Evolutionary conservation across 2,888 invertebrate genomes (phyloP).

Genomic region (Andrena chrysosceles): DNA sequence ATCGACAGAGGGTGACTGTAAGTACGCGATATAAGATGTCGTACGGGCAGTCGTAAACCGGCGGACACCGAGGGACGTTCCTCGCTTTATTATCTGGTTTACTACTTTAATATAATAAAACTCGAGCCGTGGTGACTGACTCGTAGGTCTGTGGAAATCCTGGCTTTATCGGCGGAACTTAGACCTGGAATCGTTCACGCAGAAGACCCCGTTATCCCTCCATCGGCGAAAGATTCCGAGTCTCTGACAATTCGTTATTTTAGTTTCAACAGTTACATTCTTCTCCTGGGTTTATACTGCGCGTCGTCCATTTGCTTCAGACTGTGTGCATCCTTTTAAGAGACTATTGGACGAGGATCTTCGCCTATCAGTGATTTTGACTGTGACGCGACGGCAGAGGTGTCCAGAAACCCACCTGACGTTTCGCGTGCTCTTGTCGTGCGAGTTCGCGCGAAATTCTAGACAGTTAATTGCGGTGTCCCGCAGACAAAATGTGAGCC

Average conservation of each 20-base stretch:
- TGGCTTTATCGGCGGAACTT: slow-evolving; percentile 62
- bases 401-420: slow-evolving; percentile 72
- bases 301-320: not conserved
- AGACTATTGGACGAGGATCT: not conserved
- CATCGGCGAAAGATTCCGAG: not conserved
- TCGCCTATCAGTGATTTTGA: slow-evolving; percentile 46
- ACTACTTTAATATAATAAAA: slow-evolving; percentile 78
- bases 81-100: slow-evolving; percentile 78
- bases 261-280: not conserved
- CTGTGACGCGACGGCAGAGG: slow-evolving; percentile 31
- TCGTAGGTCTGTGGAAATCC: slow-evolving; percentile 51
- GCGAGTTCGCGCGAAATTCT: slow-evolving; percentile 71
- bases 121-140: slow-evolving; percentile 61
- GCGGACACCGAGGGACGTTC: slow-evolving; percentile 66
- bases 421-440: slow-evolving; percentile 76
- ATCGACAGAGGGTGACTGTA: slow-evolving; percentile 70
- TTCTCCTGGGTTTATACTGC: not conserved
- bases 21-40: slow-evolving; percentile 75
- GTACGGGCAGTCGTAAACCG: slow-evolving; percentile 72
- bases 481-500: slow-evolving; percentile 77
- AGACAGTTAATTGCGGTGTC: slow-evolving; percentile 80
- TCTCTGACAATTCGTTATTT: not conserved
- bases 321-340: not conserved
- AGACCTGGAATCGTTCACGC: slow-evolving; percentile 38
- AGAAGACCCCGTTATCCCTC: slow-evolving; percentile 10